These are phyloP conservation scores for Morbakka virulenta DNA, from an alignment of 30 jellyfish, hydroid and myxozoan species.

Conservation along the genomic window DNA sequence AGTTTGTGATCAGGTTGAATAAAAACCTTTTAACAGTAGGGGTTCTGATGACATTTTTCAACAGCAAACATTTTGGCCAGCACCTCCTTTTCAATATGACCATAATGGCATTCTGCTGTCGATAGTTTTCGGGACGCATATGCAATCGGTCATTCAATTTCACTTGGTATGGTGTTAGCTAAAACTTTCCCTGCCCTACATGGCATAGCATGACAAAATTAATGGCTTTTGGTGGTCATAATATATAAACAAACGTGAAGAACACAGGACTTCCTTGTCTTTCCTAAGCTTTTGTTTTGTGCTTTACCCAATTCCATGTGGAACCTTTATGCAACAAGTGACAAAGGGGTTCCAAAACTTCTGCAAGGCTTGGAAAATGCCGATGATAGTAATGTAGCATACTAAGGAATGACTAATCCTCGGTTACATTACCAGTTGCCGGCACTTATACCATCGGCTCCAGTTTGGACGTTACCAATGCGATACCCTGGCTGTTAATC, in stretches of 20 bases:
- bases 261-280: slow-evolving; percentile 9
- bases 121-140: too few relatives aligned
- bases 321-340: too few relatives aligned
- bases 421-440: slow-evolving; percentile 40
- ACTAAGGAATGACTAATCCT: slow-evolving; percentile 48
- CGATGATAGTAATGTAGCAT: slow-evolving; percentile 34
- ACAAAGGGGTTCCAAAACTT: slow-evolving; percentile 48
- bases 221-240: too few relatives aligned
- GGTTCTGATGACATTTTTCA: slow-evolving; percentile 45
- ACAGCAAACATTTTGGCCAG: slow-evolving; percentile 45
- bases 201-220: slow-evolving; percentile 45
- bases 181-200: slow-evolving; percentile 63
- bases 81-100: too few relatives aligned
- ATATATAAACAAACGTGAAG: slow-evolving; percentile 15
- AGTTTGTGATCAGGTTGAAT: slow-evolving; percentile 47
- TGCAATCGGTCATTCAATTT: too few relatives aligned
- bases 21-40: slow-evolving; percentile 30
- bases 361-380: slow-evolving; percentile 17
- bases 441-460: slow-evolving; percentile 41
- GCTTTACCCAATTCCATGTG: slow-evolving; percentile 37
- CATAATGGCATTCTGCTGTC: too few relatives aligned
- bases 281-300: slow-evolving; percentile 14
- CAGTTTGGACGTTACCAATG: slow-evolving; percentile 15
- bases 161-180: too few relatives aligned
- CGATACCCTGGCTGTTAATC: slow-evolving; percentile 22